Conservation (phyloP, 2,113 vertebrate genomes). For the Bombycilla garrulus region DNA sequence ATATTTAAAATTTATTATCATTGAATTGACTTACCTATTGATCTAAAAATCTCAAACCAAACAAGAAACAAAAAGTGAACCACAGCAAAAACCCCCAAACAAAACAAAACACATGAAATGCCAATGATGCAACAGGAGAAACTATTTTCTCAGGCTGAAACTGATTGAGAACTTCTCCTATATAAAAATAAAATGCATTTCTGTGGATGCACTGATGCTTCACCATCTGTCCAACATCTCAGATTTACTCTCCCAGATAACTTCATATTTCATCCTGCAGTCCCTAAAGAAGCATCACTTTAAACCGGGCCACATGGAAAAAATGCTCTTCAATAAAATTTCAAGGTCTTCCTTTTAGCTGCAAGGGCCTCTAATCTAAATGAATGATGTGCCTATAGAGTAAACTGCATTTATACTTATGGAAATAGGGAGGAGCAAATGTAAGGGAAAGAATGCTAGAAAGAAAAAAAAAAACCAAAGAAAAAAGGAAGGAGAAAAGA, state of each 20-base stretch:
- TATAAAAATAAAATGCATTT: conserved; percentile 82
- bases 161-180: conserved; percentile 67
- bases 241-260: conserved; percentile 83
- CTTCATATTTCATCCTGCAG: conserved; percentile 82
- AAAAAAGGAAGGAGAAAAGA: not conserved
- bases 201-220: conserved; percentile 72
- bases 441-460: not conserved
- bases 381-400: conserved; percentile 73
- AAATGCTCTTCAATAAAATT: conserved; percentile 81
- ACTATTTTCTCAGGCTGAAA: conserved; percentile 69
- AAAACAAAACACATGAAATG: not conserved
- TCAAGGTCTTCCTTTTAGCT: conserved; percentile 81
- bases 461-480: not conserved
- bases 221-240: conserved; percentile 84
- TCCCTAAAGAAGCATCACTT: conserved; percentile 80
- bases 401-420: conserved; percentile 66
- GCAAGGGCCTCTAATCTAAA: conserved; percentile 71
- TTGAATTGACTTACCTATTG: conserved; percentile 39
- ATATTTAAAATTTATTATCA: conserved; percentile 7
- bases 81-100: not conserved
- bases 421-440: conserved; percentile 65
- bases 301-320: conserved; percentile 76
- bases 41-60: conserved; percentile 17
- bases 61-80: not conserved
- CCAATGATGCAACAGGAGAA: conserved; percentile 32